Conservation (phyloP, 2,113 vertebrate genomes). For the Macroglossus sobrinus region DNA sequence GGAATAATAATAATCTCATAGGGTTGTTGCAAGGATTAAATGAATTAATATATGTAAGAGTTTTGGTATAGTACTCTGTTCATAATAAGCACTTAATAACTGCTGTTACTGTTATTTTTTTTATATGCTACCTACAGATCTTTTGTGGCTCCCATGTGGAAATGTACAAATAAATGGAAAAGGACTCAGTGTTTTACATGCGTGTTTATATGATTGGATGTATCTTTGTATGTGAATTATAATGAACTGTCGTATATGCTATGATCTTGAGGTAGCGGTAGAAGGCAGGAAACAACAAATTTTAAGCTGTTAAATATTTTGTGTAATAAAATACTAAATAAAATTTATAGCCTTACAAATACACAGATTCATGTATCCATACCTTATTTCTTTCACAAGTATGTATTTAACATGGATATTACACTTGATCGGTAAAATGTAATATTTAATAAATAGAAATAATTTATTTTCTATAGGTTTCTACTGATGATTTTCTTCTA, state of each 20-base stretch:
- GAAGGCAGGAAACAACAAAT: neutral
- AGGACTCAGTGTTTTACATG: neutral
- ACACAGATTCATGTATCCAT: neutral
- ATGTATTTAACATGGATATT: slow-evolving; percentile 11
- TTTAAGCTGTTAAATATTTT: neutral
- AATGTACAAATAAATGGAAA: neutral
- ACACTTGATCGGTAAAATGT: neutral
- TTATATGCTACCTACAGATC: neutral
- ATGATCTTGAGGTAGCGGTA: neutral
- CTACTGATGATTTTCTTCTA: slow-evolving; percentile 12
- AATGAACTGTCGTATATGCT: neutral
- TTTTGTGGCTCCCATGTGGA: neutral
- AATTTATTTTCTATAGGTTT: neutral
- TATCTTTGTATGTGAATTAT: neutral
- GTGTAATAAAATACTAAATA: neutral
- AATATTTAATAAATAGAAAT: neutral
- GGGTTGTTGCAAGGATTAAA: neutral
- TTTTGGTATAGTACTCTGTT: neutral
- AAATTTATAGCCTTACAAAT: neutral
- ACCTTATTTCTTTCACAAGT: neutral
- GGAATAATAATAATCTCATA: neutral
- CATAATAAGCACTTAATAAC: neutral
- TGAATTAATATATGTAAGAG: neutral
- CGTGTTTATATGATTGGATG: neutral
- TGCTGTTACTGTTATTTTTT: neutral